Base-by-base conservation (phyloP, 2,888 invertebrate genomes). In the Iselma pallidipennis region DNA sequence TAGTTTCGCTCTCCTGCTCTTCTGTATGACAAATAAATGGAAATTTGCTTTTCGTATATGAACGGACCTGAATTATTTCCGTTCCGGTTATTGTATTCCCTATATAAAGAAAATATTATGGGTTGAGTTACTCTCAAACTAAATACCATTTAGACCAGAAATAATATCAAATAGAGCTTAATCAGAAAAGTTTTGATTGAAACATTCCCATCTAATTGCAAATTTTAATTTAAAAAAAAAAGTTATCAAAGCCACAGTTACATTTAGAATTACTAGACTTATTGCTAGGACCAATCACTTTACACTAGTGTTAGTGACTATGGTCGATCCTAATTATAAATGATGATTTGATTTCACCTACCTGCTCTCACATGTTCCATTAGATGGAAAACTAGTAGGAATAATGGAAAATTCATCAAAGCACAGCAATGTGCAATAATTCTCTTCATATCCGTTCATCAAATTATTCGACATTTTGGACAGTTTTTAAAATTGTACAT, bases 361-460 rank as follows among this genome's bases (percentile, higher is more conserved):
- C 75, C 74, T 69, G 74, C 71, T 64, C 68, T 64, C 65, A 66
- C 72, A 59, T 65, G 60, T 60, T 70, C 61, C 49, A 63, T 61
- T 48, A 71, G 54, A 58, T 70, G 65, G 58, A 71, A 69, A 57
- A 71, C 67, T 61, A 73, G 66, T 61, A 74, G 69, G 63, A 73
- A 69, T 45, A 71, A 65, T 37, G 71, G 70, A 56, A 74, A 69
- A 60, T 64, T 67, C 68, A 72, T 68, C 62, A 70, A 72, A 59
- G 65, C 64, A 60, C 70, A 57, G 57, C 63, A 66, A 66, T 66
- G 71, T 72, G 71, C 70, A 65, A 71, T 45, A 65, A 71, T 69
- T 70, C 69, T 70, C 76, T 71, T 76, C 77, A 76, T 77, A 73
- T 74, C 76, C 74, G 71, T 57, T 68, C 63, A 65, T 72, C 66